Percentiles rank a stretch among this genome's conserved stretches.
phyloP scores from a whole-genome alignment of 2,888 invertebrate genomes.

The Leptinotarsa haldemani region DNA sequence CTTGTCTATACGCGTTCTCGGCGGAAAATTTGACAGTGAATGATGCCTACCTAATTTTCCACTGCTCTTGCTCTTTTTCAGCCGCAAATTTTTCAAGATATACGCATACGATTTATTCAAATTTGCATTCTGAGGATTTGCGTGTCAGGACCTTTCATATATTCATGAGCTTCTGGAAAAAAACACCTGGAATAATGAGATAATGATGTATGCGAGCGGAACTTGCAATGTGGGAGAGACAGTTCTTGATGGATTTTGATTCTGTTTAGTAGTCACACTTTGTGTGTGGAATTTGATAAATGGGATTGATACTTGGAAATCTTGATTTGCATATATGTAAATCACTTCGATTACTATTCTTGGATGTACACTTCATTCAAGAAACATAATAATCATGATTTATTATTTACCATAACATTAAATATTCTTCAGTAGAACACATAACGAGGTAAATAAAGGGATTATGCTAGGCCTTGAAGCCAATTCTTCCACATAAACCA shows the following conservation, averaged over 20 bases:
- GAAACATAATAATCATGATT: too few relatives aligned
- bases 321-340: too few relatives aligned
- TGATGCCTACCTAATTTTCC: slow-evolving; percentile 32
- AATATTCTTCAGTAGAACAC: too few relatives aligned
- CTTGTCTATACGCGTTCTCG: slow-evolving; percentile 17
- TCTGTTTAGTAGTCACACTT: slow-evolving; percentile 1
- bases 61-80: slow-evolving; percentile 28
- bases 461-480: too few relatives aligned
- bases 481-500: too few relatives aligned
- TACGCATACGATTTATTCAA: slow-evolving; percentile 38
- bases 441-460: too few relatives aligned
- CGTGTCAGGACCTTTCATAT: slow-evolving; percentile 32
- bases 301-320: not conserved
- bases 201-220: slow-evolving; percentile 9
- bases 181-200: slow-evolving; percentile 27
- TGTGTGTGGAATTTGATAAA: not conserved
- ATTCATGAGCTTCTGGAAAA: slow-evolving; percentile 34
- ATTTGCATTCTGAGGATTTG: slow-evolving; percentile 37
- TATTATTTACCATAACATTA: too few relatives aligned
- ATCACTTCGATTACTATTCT: too few relatives aligned
- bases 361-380: too few relatives aligned
- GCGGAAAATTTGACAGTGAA: slow-evolving; percentile 26
- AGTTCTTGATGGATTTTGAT: slow-evolving; percentile 12
- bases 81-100: slow-evolving; percentile 32
- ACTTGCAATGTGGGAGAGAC: not conserved